These are phyloP conservation scores for Andrena marginata DNA, from an alignment of 2,888 invertebrate genomes.

Conservation along the genomic window DNA sequence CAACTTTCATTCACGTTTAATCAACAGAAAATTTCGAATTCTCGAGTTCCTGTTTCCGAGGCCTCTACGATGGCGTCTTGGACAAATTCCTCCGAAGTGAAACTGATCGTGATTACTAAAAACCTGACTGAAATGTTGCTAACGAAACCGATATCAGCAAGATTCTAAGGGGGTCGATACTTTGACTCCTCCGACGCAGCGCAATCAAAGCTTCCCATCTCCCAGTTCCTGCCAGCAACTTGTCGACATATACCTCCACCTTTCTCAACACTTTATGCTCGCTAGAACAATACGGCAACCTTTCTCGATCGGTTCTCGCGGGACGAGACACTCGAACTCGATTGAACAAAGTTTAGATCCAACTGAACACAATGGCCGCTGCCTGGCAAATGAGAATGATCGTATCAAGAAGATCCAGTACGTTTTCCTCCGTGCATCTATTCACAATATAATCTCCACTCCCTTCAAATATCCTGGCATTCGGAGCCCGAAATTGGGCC, in stretches of 20 bases:
- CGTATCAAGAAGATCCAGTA: not conserved
- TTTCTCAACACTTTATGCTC: constrained; percentile 3
- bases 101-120: not conserved
- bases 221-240: constrained; percentile 33
- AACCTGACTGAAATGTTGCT: not conserved
- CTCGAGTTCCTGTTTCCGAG: too few species aligned
- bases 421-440: not conserved
- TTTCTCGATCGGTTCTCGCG: constrained; percentile 18
- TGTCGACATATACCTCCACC: not conserved
- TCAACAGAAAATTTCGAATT: not conserved
- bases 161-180: constrained; percentile 3
- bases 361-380: not conserved
- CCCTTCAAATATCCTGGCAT: not conserved
- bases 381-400: constrained; percentile 23
- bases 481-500: not conserved
- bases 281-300: constrained; percentile 4
- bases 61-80: too few species aligned
- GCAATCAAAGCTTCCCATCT: constrained; percentile 30
- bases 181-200: constrained; percentile 3
- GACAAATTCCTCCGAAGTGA: too few species aligned
- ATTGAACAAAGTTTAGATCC: constrained; percentile 20
- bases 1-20: not conserved
- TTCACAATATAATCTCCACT: not conserved
- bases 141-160: not conserved
- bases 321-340: constrained; percentile 37